These are phyloP conservation scores for Luffia ferchaultella DNA, from an alignment of 2,888 invertebrate genomes.

Conservation along the genomic window DNA sequence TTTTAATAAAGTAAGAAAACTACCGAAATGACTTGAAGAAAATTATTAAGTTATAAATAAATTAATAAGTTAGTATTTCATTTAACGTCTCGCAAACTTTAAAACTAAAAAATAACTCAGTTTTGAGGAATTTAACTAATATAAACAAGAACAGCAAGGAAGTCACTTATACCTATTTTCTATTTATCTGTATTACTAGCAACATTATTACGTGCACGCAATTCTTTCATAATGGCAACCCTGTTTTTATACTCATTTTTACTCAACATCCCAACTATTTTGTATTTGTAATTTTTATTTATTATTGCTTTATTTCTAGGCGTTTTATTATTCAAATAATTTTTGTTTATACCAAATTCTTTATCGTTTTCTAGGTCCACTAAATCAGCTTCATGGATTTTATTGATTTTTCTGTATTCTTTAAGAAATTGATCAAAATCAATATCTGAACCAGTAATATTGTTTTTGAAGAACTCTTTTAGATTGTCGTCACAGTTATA, in stretches of 20 bases:
- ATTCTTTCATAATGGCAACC: constrained; percentile 19
- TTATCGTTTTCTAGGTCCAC: constrained; percentile 30
- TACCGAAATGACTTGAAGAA: too few species aligned
- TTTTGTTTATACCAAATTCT: constrained; percentile 29
- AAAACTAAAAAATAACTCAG: too few species aligned
- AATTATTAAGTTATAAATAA: too few species aligned
- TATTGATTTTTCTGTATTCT: constrained; percentile 42
- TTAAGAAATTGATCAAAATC: constrained; percentile 54
- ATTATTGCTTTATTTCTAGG: neutral
- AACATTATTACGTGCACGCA: constrained; percentile 12
- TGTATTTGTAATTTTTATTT: constrained; percentile 7
- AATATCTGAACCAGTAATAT: constrained; percentile 40
- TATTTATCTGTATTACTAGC: neutral
- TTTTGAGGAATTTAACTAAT: too few species aligned
- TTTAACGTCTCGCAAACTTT: too few species aligned
- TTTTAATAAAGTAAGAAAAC: too few species aligned
- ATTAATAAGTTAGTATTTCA: too few species aligned
- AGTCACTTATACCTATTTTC: too few species aligned
- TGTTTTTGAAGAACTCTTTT: constrained; percentile 37
- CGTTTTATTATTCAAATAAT: neutral
- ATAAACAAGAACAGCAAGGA: too few species aligned
- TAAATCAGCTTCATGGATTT: constrained; percentile 30
- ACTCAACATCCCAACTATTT: constrained; percentile 24
- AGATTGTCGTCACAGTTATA: constrained; percentile 42
- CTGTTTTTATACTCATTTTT: constrained; percentile 26